These are phyloP conservation scores for Piezodorus guildinii DNA, from an alignment of 1,140 invertebrate genomes.

Conservation along the genomic window DNA sequence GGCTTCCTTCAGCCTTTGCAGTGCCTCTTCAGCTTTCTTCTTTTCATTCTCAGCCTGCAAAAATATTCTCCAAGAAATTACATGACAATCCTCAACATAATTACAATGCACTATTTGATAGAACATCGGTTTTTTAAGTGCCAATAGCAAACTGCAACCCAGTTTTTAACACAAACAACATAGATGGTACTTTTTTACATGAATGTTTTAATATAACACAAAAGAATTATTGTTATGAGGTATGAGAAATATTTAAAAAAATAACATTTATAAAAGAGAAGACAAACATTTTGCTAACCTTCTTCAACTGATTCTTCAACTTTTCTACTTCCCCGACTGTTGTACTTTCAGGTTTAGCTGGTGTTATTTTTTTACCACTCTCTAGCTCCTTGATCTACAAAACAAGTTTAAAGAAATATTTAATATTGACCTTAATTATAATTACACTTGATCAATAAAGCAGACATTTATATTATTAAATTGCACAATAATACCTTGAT, in stretches of 20 bases:
- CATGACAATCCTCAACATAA: too few relatives aligned
- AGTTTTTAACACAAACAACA: too few relatives aligned
- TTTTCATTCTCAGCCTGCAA: slow-evolving; percentile 46
- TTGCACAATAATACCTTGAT: slow-evolving; percentile 34
- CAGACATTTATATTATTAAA: neutral
- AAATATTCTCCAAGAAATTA: neutral
- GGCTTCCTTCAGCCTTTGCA: slow-evolving; percentile 49
- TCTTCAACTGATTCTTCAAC: slow-evolving; percentile 27
- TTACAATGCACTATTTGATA: too few relatives aligned
- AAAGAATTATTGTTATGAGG: too few relatives aligned
- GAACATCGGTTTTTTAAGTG: too few relatives aligned
- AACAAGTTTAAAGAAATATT: neutral
- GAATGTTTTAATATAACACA: too few relatives aligned
- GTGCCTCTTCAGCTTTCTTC: slow-evolving; percentile 41
- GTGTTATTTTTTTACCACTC: slow-evolving; percentile 32
- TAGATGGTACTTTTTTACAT: too few relatives aligned
- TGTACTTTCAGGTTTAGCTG: slow-evolving; percentile 35
- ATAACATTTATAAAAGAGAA: neutral
- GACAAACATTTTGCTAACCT: slow-evolving; percentile 23
- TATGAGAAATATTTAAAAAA: too few relatives aligned
- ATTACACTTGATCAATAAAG: too few relatives aligned
- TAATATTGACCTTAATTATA: too few relatives aligned
- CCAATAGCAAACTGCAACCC: too few relatives aligned
- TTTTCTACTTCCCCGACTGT: slow-evolving; percentile 32
- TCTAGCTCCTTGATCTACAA: slow-evolving; percentile 42